phyloP scores from a whole-genome alignment of 2,797 vertebrate genomes.

The Sebastes kiyomatsui region DNA sequence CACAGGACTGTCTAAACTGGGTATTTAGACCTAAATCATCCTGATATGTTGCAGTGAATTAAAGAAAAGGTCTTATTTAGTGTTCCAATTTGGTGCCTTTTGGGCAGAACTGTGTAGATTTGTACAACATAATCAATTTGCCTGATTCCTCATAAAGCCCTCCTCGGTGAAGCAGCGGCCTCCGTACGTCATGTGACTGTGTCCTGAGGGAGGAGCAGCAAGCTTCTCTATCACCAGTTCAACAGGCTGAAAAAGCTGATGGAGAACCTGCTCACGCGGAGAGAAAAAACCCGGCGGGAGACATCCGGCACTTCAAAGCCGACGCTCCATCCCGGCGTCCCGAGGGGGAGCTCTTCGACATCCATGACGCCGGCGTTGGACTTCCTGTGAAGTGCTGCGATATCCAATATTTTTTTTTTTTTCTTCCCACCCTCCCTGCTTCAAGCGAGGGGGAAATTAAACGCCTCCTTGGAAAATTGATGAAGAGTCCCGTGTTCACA shows the following conservation, averaged over 20 bases:
- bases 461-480: conserved; percentile 41
- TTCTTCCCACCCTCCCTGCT: background rate
- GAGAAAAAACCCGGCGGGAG: conserved; percentile 3
- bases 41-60: background rate
- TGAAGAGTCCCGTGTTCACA: conserved; percentile 27
- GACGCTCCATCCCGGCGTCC: conserved; percentile 30
- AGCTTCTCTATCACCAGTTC: background rate
- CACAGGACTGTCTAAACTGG: background rate
- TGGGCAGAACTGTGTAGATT: background rate
- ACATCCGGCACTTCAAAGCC: conserved; percentile 53
- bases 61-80: background rate
- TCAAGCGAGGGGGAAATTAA: conserved; percentile 29
- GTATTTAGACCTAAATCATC: background rate
- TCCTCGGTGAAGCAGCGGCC: background rate
- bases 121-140: background rate
- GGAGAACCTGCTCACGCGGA: conserved; percentile 32
- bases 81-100: background rate
- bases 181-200: background rate
- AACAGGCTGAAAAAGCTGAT: conserved; percentile 13
- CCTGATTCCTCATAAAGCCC: background rate
- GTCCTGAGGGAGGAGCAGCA: background rate
- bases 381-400: conserved; percentile 29
- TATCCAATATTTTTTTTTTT: background rate
- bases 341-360: conserved; percentile 14
- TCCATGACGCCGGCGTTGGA: conserved; percentile 16